Evolutionary conservation across 2,797 vertebrate species (phyloP).

Genomic region (Rhinella marina): DNA sequence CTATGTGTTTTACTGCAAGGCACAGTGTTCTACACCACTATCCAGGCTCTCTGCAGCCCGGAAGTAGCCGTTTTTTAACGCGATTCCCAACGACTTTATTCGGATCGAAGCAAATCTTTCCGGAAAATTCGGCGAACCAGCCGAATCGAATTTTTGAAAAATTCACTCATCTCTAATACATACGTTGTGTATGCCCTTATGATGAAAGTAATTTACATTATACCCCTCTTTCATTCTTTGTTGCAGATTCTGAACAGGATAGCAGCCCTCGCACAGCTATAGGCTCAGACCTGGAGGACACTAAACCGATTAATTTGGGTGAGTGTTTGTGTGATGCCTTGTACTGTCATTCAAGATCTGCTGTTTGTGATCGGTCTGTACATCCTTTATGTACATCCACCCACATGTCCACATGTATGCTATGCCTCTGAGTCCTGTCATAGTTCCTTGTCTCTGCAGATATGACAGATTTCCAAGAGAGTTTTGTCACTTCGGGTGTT

Average conservation of each 20-base stretch:
- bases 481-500: conserved; percentile 94
- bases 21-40: too few species aligned
- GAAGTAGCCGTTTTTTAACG: too few species aligned
- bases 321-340: conserved; percentile 60
- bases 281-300: conserved; percentile 92
- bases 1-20: too few species aligned
- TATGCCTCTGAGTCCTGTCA: conserved; percentile 28
- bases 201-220: background rate
- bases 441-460: conserved; percentile 75
- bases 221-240: conserved; percentile 18
- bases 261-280: conserved; percentile 88
- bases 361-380: background rate
- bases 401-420: background rate
- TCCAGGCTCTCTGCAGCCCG: too few species aligned
- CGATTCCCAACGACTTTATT: too few species aligned
- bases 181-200: too few species aligned
- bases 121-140: too few species aligned
- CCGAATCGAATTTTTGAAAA: too few species aligned
- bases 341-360: background rate
- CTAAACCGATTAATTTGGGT: conserved; percentile 90
- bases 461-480: conserved; percentile 94
- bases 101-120: too few species aligned
- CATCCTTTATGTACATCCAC: background rate
- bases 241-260: conserved; percentile 89
- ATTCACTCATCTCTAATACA: too few species aligned